These are phyloP conservation scores for Chamaetylas fuelleborni DNA, from an alignment of 2,113 vertebrate species.

Conservation along the genomic window DNA sequence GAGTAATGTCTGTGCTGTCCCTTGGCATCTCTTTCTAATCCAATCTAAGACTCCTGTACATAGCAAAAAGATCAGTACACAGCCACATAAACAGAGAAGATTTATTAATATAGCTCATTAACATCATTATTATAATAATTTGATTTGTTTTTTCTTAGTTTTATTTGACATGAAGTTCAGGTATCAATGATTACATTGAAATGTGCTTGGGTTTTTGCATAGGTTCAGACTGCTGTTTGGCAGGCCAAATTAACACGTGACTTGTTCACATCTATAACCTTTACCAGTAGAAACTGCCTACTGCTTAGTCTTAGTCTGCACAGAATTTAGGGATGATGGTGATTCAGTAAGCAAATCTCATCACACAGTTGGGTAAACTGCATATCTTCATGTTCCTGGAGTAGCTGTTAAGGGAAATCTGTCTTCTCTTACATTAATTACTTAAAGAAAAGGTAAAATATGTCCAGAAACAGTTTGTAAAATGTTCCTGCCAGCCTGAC, in stretches of 20 bases:
- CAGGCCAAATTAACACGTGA: neutral
- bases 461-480: neutral
- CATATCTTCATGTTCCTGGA: neutral
- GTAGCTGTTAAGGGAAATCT: neutral
- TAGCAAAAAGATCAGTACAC: neutral
- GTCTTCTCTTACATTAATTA: neutral
- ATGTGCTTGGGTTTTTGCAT: neutral
- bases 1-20: neutral
- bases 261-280: neutral
- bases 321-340: neutral
- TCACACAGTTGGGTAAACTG: neutral
- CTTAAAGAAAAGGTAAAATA: neutral
- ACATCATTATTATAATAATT: neutral
- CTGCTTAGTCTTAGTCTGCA: neutral
- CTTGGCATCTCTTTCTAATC: neutral
- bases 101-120: neutral
- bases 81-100: neutral
- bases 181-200: neutral
- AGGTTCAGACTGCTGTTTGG: neutral
- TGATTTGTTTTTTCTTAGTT: neutral
- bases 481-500: neutral
- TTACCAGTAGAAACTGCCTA: neutral
- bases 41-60: neutral
- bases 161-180: neutral
- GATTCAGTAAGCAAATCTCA: neutral